Evolutionary conservation across 1,140 invertebrate genomes (phyloP).

Genomic region (Macrocentrus cingulum): DNA sequence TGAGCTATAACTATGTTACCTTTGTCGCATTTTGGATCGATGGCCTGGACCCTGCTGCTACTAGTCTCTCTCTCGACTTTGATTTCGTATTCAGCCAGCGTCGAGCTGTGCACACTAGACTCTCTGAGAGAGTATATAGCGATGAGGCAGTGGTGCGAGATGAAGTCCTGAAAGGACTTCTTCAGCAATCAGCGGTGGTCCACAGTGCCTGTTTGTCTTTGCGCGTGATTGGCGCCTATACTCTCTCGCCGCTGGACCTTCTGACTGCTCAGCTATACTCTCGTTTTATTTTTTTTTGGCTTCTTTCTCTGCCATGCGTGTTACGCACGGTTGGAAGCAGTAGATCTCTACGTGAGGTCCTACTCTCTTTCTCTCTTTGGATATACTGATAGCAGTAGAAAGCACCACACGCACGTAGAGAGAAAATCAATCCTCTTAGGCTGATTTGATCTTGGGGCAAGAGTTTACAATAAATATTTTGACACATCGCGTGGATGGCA

Average conservation of each 20-base stretch:
- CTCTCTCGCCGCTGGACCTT: too few species aligned
- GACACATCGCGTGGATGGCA: too few species aligned
- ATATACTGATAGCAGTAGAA: too few species aligned
- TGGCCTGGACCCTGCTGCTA: too few species aligned
- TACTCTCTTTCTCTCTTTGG: too few species aligned
- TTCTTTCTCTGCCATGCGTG: background rate
- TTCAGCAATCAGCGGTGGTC: constrained; percentile 49
- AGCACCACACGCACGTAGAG: background rate
- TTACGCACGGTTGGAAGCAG: too few species aligned
- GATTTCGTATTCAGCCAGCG: constrained; percentile 34
- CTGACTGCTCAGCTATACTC: too few species aligned
- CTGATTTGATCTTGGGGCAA: background rate
- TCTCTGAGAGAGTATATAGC: too few species aligned
- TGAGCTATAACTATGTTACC: constrained; percentile 1
- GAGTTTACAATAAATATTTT: constrained; percentile 4
- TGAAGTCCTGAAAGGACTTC: constrained; percentile 41
- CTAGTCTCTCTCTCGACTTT: constrained; percentile 26
- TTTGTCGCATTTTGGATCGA: constrained; percentile 9
- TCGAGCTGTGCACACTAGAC: constrained; percentile 32
- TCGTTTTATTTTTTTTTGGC: background rate
- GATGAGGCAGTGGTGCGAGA: constrained; percentile 18
- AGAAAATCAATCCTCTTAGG: constrained; percentile 16
- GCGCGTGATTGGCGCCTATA: constrained; percentile 54
- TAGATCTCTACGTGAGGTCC: constrained; percentile 20
- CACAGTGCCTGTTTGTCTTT: constrained; percentile 50